Percentiles rank a stretch among this genome's conserved stretches.
Conservation (phyloP, 2,797 vertebrate genomes). For the Siniperca obscura region DNA sequence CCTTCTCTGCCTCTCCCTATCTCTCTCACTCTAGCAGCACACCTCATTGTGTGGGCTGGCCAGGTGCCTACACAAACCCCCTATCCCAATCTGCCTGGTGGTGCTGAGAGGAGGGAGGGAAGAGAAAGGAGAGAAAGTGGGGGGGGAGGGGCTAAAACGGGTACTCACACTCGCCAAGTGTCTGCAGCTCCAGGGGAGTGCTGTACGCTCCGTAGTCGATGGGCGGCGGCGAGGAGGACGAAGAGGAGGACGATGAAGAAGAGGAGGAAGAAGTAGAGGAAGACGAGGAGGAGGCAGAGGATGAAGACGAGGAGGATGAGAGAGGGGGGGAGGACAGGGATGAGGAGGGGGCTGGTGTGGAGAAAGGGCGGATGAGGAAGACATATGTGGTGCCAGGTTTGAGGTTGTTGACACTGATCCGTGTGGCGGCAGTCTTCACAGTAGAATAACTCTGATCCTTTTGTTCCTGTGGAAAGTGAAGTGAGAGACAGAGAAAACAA, state of each 20-base stretch:
- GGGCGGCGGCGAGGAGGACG: slow-evolving; percentile 70
- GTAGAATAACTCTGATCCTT: slow-evolving; percentile 95
- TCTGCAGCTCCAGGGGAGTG: slow-evolving; percentile 94
- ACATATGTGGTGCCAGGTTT: slow-evolving; percentile 94
- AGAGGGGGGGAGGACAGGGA: slow-evolving; percentile 79
- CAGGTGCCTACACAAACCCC: slow-evolving; percentile 55
- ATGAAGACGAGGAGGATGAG: slow-evolving; percentile 85
- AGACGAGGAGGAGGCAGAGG: slow-evolving; percentile 62
- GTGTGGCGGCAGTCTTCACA: slow-evolving; percentile 90
- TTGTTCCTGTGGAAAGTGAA: slow-evolving; percentile 86
- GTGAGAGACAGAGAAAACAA: slow-evolving; percentile 37
- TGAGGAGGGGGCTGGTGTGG: slow-evolving; percentile 75
- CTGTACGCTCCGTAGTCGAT: slow-evolving; percentile 90
- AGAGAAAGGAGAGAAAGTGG: slow-evolving; percentile 29
- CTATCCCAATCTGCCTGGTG: slow-evolving; percentile 42
- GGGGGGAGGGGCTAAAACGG: slow-evolving; percentile 46
- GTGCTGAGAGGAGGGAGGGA: slow-evolving; percentile 32
- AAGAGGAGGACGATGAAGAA: slow-evolving; percentile 72
- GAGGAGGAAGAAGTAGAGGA: slow-evolving; percentile 46
- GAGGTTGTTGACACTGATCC: slow-evolving; percentile 93
- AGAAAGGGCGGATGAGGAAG: slow-evolving; percentile 92
- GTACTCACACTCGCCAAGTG: slow-evolving; percentile 92
- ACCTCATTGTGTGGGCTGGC: slow-evolving; percentile 70
- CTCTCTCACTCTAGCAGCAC: slow-evolving; percentile 43
- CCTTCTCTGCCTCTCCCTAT: slow-evolving; percentile 14